phyloP scores from a whole-genome alignment of 2,113 vertebrate species.

The Nansenia antarctica region DNA sequence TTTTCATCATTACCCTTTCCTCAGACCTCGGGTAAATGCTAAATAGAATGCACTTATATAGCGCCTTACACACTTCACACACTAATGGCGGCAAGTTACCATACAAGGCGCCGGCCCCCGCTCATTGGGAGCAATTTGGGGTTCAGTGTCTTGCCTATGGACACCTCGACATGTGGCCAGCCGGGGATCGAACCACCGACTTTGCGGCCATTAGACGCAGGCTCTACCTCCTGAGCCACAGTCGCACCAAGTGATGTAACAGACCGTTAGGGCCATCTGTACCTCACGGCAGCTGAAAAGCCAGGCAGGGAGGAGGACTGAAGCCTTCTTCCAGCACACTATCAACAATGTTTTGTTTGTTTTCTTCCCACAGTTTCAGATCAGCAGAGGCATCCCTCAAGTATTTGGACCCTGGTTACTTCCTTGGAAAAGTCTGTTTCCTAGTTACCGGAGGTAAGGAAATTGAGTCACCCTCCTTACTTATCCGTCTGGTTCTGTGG shows the following conservation, averaged over 20 bases:
- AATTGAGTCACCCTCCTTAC: neutral
- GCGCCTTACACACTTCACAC: too few relatives aligned
- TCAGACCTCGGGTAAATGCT: slow-evolving; percentile 68
- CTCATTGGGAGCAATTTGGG: neutral
- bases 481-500: too few relatives aligned
- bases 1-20: slow-evolving; percentile 73
- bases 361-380: slow-evolving; percentile 55
- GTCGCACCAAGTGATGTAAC: too few relatives aligned
- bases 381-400: slow-evolving; percentile 66
- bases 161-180: too few relatives aligned
- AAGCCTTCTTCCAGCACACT: neutral
- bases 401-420: slow-evolving; percentile 71
- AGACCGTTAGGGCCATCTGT: too few relatives aligned
- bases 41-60: too few relatives aligned
- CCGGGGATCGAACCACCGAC: too few relatives aligned
- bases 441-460: slow-evolving; percentile 73
- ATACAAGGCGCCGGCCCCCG: neutral
- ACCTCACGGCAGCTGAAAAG: too few relatives aligned
- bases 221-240: too few relatives aligned
- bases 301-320: too few relatives aligned
- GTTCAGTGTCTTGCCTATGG: too few relatives aligned
- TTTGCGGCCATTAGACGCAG: too few relatives aligned
- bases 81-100: neutral
- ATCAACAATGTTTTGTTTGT: neutral
- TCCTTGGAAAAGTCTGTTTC: slow-evolving; percentile 79